Base-by-base conservation (phyloP, 2,113 vertebrate species). In the Nesospiza acunhae region DNA sequence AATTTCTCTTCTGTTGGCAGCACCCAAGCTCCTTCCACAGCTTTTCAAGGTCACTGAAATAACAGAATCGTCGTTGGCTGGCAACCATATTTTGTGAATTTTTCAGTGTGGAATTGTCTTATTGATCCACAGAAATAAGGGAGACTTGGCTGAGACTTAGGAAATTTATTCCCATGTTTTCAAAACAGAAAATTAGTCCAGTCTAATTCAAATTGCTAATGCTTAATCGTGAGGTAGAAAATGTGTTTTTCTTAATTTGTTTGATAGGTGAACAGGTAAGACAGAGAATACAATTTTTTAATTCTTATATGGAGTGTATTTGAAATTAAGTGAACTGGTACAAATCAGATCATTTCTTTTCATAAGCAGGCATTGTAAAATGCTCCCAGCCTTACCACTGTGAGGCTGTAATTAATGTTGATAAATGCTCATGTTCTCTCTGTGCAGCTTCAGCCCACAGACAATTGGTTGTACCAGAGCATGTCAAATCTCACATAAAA, bases 401-500 rank as follows among this genome's bases (percentile, higher is more conserved):
- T 33, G 86, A 87, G 73, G 68, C 69, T 73, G 81, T 94, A 96
- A 93, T 96, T 97, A 96, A 89, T 91, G 80, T 81, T 95, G 88
- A 97, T 90, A 97, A 97, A 96, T 95, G 87, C 56, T 95, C 49
- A 3, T 74, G 88, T 95, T 93, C 90, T 52, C 67, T 84, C 88
- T 77, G 70, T 90, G 89, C 90, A 91, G 73, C 88, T 81, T 90
- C 84, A 68, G 90, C 93, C 92, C 88, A 81, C 85, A 93, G 90
- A 95, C 94, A 92, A 90, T 95, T 93, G 87, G 68, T 96, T 93
- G 90, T 91, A 89, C 67, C 72, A 91, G 59, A 96, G 91, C 94
- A 95, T 88, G 92, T 93, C 88, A 90, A 94, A 96, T 96, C 94
- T 93, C 90, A 93, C 82, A 63, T 77, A 92, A 85, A 93, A 90